Evolutionary conservation across 2,888 invertebrate genomes (phyloP).

Genomic region (Eupithecia dodoneata): DNA sequence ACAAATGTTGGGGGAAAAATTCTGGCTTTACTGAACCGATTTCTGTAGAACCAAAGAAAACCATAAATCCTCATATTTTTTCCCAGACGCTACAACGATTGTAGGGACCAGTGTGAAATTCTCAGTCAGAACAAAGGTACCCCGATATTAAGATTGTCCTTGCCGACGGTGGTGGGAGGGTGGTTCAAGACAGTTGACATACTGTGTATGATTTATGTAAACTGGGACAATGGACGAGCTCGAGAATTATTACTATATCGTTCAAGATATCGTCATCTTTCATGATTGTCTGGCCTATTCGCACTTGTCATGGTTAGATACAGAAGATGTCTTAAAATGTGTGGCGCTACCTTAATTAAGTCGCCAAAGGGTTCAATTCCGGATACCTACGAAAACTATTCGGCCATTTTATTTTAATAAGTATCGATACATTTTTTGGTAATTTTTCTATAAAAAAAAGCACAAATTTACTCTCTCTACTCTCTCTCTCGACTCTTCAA

Average conservation of each 20-base stretch:
- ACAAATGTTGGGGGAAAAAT: no score
- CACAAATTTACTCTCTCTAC: no score
- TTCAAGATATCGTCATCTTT: not conserved
- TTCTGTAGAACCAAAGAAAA: no score
- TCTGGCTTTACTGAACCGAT: no score
- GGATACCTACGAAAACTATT: not conserved
- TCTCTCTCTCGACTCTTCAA: no score
- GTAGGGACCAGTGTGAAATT: slow-evolving; percentile 44
- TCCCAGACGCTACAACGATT: not conserved
- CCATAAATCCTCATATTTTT: no score
- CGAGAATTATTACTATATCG: slow-evolving; percentile 27
- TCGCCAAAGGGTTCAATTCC: not conserved
- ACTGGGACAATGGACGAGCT: slow-evolving; percentile 22
- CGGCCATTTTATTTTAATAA: not conserved
- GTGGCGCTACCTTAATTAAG: not conserved
- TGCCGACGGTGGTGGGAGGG: slow-evolving; percentile 25
- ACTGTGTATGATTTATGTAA: slow-evolving; percentile 44
- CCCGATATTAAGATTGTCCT: slow-evolving; percentile 40
- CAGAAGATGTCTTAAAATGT: not conserved
- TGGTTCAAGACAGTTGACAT: slow-evolving; percentile 33
- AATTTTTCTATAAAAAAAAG: not conserved
- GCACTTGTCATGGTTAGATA: not conserved
- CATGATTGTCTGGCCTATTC: not conserved
- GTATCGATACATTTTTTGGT: not conserved
- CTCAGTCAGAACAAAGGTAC: slow-evolving; percentile 56